Evolutionary conservation across 1,140 invertebrate species (phyloP).

Genomic region (Drosophila kikkawai): DNA sequence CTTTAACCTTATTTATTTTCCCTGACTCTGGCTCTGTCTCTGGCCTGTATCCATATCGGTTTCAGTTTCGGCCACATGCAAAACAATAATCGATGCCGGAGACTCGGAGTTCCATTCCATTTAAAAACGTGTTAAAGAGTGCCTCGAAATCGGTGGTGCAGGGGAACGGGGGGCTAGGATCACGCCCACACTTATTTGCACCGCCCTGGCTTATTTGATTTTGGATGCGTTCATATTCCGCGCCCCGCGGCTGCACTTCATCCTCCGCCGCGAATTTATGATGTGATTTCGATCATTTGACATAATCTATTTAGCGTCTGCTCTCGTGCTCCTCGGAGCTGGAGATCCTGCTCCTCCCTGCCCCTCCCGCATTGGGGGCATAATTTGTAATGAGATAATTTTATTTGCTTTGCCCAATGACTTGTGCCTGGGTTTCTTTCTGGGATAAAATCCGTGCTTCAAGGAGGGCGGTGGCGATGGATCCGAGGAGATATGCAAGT

Average conservation of each 20-base stretch:
- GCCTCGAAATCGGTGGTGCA: background rate
- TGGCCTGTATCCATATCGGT: conserved; percentile 38
- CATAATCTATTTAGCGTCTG: conserved; percentile 82
- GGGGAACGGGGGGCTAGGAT: conserved; percentile 2
- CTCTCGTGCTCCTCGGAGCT: conserved; percentile 18
- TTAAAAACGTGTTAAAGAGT: conserved; percentile 82
- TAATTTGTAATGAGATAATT: conserved; percentile 84
- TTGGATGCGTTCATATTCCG: conserved; percentile 78
- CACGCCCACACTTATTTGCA: conserved; percentile 68
- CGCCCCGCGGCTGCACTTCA: conserved; percentile 56
- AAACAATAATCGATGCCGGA: conserved; percentile 79
- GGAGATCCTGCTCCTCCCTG: background rate
- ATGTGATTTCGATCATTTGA: conserved; percentile 83
- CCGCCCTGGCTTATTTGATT: conserved; percentile 77
- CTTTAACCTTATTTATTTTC: conserved; percentile 5
- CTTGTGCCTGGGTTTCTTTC: conserved; percentile 9
- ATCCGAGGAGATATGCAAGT: conserved; percentile 7
- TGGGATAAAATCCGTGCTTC: background rate
- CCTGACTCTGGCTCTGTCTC: too few species aligned
- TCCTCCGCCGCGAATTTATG: conserved; percentile 67
- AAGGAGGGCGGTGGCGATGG: conserved; percentile 10
- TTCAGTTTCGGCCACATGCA: conserved; percentile 64
- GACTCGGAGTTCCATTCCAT: conserved; percentile 58
- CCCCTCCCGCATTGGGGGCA: conserved; percentile 56
- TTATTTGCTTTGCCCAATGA: conserved; percentile 80